Base-by-base conservation (phyloP, 2,888 invertebrate genomes). In the Myopa tessellatipennis region DNA sequence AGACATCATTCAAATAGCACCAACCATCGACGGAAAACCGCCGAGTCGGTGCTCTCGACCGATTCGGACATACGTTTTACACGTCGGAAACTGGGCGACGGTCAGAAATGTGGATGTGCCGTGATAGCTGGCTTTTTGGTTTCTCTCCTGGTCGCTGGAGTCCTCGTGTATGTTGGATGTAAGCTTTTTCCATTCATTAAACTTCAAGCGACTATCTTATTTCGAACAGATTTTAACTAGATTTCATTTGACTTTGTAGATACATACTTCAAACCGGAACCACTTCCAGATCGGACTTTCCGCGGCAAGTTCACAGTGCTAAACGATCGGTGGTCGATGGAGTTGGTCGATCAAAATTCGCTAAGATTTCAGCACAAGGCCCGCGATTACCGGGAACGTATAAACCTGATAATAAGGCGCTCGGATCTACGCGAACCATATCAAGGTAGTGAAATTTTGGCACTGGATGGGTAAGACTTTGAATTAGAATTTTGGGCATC, bases 41-140 rank as follows among this genome's bases (percentile, higher is more conserved):
- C 95, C 60, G 95, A 95, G 88, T 95, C 95, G 55, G 95, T 95
- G 78, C 90, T 95, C 84, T 95, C 96, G 0, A 95, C 95, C 82
- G 95, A 95, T 91, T 96, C 96, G 84, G 96, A 96, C 89, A 96
- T 96, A 87, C 92, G 96, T 82, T 96, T 96, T 90, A 96, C 96
- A 18, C 92, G 95, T 75, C 93, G 94, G 85, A 96, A 96, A 90
- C 91, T 96, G 82, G 94, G 95, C 82, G 93, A 95, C 76, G 95
- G 95, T 82, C 95, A 95, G 88, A 93, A 95, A 85, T 95, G 96
- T 84, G 96, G 96, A 84, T 96, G 96, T 89, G 96, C 95, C 84
- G 94, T 96, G 78, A 92, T 96, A 79, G 95, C 96, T 52, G 94
- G 95, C 26, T 93, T 96, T 85, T 92, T 97, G 73, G 92, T 96